phyloP scores from a whole-genome alignment of 2,888 invertebrate species.

The Dasysyrphus tricinctus region DNA sequence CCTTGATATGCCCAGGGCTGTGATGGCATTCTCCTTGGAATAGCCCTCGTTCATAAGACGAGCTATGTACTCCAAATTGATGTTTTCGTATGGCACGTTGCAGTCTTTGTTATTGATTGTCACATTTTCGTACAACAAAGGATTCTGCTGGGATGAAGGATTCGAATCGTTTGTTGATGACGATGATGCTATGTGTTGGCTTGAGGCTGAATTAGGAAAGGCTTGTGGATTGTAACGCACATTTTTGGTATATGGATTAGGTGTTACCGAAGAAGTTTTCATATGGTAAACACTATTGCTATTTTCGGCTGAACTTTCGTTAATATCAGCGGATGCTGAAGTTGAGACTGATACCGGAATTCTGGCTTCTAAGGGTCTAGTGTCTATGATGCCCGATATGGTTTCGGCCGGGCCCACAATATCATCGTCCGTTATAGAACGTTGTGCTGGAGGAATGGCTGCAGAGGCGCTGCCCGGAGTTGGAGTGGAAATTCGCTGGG shows the following conservation, averaged over 20 bases:
- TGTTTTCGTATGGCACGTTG: constrained; percentile 91
- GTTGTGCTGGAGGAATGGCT: constrained; percentile 76
- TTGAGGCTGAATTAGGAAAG: constrained; percentile 67
- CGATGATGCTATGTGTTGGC: constrained; percentile 70
- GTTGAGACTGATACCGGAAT: constrained; percentile 77
- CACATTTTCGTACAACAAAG: constrained; percentile 83
- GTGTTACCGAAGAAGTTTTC: constrained; percentile 47
- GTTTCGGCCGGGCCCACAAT: constrained; percentile 90
- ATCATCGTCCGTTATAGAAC: constrained; percentile 79
- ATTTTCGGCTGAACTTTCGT: constrained; percentile 58
- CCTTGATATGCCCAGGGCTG: constrained; percentile 95
- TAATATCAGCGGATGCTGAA: constrained; percentile 43
- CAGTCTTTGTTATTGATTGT: constrained; percentile 84
- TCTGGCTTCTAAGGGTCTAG: constrained; percentile 83
- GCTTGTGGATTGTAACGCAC: constrained; percentile 73
- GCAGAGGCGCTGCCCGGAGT: constrained; percentile 61
- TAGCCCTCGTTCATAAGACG: constrained; percentile 95
- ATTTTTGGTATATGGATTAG: constrained; percentile 67
- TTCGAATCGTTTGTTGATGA: constrained; percentile 69
- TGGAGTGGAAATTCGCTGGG: constrained; percentile 78
- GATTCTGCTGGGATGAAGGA: constrained; percentile 76
- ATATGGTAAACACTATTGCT: constrained; percentile 67
- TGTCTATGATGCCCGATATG: constrained; percentile 89
- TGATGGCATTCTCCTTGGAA: constrained; percentile 94
- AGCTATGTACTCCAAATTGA: constrained; percentile 95